These are phyloP conservation scores for Xenus cinereus DNA, from an alignment of 2,113 vertebrate species.

Conservation along the genomic window DNA sequence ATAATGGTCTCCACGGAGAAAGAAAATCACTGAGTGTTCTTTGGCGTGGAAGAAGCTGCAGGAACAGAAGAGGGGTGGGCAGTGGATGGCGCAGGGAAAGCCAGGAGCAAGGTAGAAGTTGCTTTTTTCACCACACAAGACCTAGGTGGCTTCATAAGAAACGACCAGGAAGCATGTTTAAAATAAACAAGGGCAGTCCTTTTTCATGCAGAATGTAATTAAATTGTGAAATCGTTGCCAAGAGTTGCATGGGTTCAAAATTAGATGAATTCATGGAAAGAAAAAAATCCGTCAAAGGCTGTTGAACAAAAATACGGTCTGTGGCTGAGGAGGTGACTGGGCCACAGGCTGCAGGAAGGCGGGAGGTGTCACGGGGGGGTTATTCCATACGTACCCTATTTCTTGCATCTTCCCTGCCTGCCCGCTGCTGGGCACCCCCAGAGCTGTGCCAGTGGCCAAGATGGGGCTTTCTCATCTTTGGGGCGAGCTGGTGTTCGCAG, in stretches of 20 bases:
- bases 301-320: not conserved
- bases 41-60: not conserved
- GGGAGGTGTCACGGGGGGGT: not conserved
- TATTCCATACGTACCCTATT: not conserved
- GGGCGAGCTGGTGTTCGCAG: not conserved
- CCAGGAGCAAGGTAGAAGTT: not conserved
- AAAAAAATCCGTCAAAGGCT: constrained; percentile 11
- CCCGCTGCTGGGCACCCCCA: not conserved
- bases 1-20: not conserved
- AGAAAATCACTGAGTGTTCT: not conserved
- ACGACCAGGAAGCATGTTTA: constrained; percentile 14
- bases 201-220: constrained; percentile 1
- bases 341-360: not conserved
- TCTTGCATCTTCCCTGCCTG: not conserved
- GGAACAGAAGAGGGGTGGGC: not conserved
- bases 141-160: not conserved
- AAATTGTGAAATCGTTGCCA: constrained; percentile 27
- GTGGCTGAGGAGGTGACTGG: constrained; percentile 38
- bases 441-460: not conserved
- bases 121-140: not conserved
- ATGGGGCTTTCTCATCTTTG: not conserved
- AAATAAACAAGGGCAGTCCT: not conserved
- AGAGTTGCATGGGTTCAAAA: constrained; percentile 26
- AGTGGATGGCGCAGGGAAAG: not conserved
- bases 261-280: constrained; percentile 58